These are phyloP conservation scores for Schizopygopsis malacanthus DNA, from an alignment of 2,797 vertebrate genomes.

Conservation along the genomic window DNA sequence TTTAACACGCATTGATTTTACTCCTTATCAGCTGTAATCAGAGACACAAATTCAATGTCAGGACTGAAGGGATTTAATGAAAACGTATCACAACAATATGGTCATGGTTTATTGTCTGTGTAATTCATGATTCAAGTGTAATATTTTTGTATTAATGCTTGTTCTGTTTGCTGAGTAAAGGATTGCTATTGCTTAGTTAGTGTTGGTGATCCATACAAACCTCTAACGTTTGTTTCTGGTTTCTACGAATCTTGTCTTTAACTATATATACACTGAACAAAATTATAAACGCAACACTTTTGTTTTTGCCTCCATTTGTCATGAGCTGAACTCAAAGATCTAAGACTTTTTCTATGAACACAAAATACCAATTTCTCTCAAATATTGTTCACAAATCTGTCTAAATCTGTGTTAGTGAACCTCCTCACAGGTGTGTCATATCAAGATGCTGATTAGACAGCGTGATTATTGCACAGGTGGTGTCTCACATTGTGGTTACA, in stretches of 20 bases:
- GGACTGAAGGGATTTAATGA: not conserved
- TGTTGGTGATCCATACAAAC: not conserved
- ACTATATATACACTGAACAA: too few relatives aligned
- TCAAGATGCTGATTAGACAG: too few relatives aligned
- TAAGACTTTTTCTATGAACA: too few relatives aligned
- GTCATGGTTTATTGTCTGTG: not conserved
- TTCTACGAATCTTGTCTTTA: not conserved
- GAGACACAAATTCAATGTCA: not conserved
- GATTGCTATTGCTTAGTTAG: not conserved
- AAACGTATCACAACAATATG: not conserved
- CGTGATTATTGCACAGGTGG: too few relatives aligned
- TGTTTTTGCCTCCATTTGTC: too few relatives aligned
- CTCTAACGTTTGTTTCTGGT: not conserved
- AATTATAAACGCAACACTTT: too few relatives aligned
- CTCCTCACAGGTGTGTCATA: too few relatives aligned
- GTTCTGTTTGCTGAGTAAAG: not conserved
- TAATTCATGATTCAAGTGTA: not conserved
- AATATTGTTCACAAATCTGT: too few relatives aligned
- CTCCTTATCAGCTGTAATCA: constrained; percentile 30
- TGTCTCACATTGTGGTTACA: too few relatives aligned
- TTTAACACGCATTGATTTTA: constrained; percentile 25
- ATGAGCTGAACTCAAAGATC: too few relatives aligned
- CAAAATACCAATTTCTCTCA: too few relatives aligned
- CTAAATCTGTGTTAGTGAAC: too few relatives aligned
- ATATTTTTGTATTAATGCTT: not conserved